These are phyloP conservation scores for Meandrusa payeni DNA, from an alignment of 2,888 invertebrate genomes.

Conservation along the genomic window DNA sequence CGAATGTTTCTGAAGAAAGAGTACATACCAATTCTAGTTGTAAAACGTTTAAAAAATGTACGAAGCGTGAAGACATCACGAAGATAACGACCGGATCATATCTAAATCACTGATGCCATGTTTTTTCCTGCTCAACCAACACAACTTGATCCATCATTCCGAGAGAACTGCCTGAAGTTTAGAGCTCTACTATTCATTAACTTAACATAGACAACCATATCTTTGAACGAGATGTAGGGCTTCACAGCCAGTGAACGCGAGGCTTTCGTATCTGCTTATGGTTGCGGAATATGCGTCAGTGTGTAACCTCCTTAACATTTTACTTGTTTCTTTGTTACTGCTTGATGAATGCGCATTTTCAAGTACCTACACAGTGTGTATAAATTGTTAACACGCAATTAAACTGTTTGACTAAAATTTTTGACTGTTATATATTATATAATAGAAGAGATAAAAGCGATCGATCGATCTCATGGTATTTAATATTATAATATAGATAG, in stretches of 20 bases:
- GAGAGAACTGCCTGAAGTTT: conserved; percentile 1
- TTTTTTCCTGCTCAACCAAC: conserved; percentile 25
- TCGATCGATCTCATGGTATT: no score
- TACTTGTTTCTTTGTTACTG: conserved; percentile 2
- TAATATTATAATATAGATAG: no score
- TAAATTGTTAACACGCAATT: not conserved
- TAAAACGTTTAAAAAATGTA: not conserved
- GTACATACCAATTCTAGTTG: no score
- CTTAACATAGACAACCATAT: conserved; percentile 35
- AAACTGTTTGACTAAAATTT: not conserved
- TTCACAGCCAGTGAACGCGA: conserved; percentile 46
- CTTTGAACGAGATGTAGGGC: conserved; percentile 38
- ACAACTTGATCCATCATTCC: conserved; percentile 23
- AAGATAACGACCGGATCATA: conserved; percentile 43
- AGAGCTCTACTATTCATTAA: conserved; percentile 27
- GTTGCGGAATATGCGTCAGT: conserved; percentile 16
- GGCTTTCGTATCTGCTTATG: conserved; percentile 29
- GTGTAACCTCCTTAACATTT: conserved; percentile 6
- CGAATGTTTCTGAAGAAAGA: no score
- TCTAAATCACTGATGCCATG: conserved; percentile 42
- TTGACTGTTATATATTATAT: not conserved
- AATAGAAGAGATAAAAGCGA: not conserved
- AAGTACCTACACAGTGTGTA: not conserved
- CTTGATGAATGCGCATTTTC: not conserved
- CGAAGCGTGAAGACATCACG: conserved; percentile 42